phyloP scores from a whole-genome alignment of 1,140 invertebrate genomes.

The Megathymus violae region DNA sequence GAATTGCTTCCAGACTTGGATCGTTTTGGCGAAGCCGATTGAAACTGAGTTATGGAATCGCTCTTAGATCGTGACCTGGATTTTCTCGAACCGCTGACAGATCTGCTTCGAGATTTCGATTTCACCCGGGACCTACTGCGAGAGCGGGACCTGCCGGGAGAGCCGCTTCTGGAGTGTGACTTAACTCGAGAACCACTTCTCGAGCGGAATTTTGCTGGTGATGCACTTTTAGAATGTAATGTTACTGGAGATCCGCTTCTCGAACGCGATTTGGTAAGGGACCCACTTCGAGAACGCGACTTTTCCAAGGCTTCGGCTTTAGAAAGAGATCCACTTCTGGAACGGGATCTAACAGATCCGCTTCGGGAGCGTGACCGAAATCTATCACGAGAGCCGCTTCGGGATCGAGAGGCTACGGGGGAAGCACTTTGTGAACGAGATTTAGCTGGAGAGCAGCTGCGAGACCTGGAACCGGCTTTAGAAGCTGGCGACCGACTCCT shows the following conservation, averaged over 20 bases:
- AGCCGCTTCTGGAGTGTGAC: constrained; percentile 36
- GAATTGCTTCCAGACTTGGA: constrained; percentile 33
- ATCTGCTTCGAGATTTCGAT: constrained; percentile 41
- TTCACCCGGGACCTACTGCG: constrained; percentile 38
- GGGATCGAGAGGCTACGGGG: constrained; percentile 32
- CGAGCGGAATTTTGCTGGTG: constrained; percentile 42
- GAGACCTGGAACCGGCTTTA: background rate
- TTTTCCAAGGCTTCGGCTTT: no score
- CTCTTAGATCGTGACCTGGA: constrained; percentile 33
- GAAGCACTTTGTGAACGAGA: constrained; percentile 46
- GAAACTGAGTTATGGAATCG: constrained; percentile 28
- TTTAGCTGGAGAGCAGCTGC: constrained; percentile 22
- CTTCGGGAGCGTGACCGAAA: constrained; percentile 35
- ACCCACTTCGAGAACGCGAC: constrained; percentile 43
- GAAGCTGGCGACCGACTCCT: constrained; percentile 36
- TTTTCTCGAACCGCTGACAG: background rate
- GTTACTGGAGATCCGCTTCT: constrained; percentile 37
- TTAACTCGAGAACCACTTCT: constrained; percentile 33
- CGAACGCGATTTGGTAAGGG: constrained; percentile 40
- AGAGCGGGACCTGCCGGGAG: constrained; percentile 35
- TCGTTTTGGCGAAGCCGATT: constrained; percentile 13
- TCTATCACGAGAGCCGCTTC: constrained; percentile 23
- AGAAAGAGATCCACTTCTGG: background rate
- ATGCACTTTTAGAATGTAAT: constrained; percentile 48
- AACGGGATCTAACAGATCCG: constrained; percentile 42